Conservation (phyloP, 2,113 vertebrate genomes). For the Prunella fulvescens region DNA sequence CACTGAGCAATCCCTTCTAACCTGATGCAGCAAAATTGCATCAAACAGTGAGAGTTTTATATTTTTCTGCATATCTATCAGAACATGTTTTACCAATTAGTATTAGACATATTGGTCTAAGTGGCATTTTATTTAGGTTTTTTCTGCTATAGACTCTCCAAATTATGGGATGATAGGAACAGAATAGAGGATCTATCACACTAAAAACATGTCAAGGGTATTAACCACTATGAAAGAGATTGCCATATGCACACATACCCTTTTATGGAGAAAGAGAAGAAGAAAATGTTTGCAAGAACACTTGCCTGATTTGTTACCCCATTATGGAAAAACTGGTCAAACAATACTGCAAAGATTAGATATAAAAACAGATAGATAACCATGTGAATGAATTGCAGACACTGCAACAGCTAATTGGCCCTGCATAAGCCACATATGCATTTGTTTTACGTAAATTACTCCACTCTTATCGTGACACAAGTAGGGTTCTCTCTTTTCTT, state of each 20-base stretch:
- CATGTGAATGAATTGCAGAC: neutral
- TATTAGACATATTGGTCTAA: neutral
- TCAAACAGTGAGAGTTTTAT: neutral
- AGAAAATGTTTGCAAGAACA: neutral
- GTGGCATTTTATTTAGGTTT: neutral
- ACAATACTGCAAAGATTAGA: constrained; percentile 26
- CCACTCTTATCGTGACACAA: neutral
- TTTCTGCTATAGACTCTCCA: neutral
- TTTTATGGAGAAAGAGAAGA: constrained; percentile 47
- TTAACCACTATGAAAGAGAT: neutral
- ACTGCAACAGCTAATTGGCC: constrained; percentile 10
- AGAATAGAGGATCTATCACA: constrained; percentile 3
- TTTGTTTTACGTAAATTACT: constrained; percentile 21
- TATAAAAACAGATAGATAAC: constrained; percentile 29
- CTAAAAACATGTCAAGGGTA: neutral
- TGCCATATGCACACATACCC: neutral
- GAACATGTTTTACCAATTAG: neutral
- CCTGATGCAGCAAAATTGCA: neutral
- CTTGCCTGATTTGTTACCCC: constrained; percentile 24
- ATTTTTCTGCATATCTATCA: neutral
- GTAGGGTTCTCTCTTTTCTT: neutral
- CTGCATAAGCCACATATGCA: neutral
- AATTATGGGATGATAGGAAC: neutral
- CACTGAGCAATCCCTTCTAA: neutral
- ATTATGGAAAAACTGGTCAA: constrained; percentile 29